These are phyloP conservation scores for Troglohyphantes excavatus DNA, from an alignment of 2,888 invertebrate genomes.

Conservation along the genomic window DNA sequence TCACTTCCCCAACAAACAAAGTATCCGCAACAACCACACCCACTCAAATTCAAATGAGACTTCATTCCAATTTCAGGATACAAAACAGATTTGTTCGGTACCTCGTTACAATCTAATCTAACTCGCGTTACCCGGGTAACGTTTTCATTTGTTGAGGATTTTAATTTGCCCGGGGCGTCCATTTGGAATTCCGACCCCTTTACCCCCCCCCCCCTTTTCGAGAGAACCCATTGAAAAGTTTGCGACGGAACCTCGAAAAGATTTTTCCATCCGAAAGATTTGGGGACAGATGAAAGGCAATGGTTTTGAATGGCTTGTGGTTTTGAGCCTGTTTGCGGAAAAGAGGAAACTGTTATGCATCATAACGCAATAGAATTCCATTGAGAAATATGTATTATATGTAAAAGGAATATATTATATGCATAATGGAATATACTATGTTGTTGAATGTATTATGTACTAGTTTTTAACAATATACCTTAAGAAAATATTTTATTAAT, in stretches of 20 bases:
- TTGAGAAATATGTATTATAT: no score
- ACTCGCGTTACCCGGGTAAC: constrained; percentile 26
- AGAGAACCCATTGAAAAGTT: neutral
- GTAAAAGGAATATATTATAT: no score
- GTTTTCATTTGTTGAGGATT: constrained; percentile 49
- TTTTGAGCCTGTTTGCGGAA: neutral
- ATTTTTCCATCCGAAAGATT: neutral
- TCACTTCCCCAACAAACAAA: no score
- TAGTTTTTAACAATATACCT: no score
- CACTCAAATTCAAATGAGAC: no score
- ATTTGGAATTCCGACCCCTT: constrained; percentile 8
- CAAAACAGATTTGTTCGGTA: constrained; percentile 33
- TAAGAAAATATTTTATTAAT: no score
- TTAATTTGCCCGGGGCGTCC: constrained; percentile 55
- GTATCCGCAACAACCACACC: no score
- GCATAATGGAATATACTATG: no score
- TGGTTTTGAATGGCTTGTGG: neutral
- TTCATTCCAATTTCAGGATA: neutral
- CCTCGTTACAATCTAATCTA: neutral
- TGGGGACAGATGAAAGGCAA: neutral
- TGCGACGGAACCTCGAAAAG: neutral
- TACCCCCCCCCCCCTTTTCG: neutral
- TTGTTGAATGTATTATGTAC: no score
- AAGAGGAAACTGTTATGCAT: no score
- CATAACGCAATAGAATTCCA: no score